These are phyloP conservation scores for Nibea coibor DNA, from an alignment of 2,113 vertebrate genomes.

Conservation along the genomic window DNA sequence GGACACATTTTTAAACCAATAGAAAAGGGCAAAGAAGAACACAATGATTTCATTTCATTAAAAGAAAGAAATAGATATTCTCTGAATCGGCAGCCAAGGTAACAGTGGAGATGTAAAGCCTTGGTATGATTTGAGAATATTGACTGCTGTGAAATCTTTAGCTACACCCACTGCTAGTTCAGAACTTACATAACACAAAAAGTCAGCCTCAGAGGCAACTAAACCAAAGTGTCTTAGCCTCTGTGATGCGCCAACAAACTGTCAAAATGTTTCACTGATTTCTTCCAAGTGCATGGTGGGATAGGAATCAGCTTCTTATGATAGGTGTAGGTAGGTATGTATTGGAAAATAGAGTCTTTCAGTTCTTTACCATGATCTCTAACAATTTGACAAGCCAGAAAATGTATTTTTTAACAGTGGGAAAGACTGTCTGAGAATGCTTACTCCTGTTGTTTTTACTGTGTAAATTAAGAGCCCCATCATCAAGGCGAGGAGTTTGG, in stretches of 20 bases:
- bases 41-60: neutral
- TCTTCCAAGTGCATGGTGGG: constrained; percentile 31
- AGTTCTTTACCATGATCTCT: too few species aligned
- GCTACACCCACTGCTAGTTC: constrained; percentile 1
- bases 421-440: neutral
- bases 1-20: neutral
- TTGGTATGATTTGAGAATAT: neutral
- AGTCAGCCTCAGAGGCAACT: constrained; percentile 4
- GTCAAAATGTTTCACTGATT: constrained; percentile 14
- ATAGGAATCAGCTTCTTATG: constrained; percentile 2
- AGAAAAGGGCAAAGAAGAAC: neutral
- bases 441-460: neutral
- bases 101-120: neutral
- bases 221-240: constrained; percentile 36
- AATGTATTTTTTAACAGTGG: neutral
- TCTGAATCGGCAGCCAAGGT: neutral
- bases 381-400: neutral
- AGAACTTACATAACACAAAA: constrained; percentile 15
- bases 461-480: neutral
- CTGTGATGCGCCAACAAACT: constrained; percentile 6
- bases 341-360: too few species aligned
- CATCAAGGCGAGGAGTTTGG: neutral
- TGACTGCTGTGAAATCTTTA: constrained; percentile 2
- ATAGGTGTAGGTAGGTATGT: too few species aligned
- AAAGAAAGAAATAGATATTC: neutral